These are phyloP conservation scores for Phasia obesa DNA, from an alignment of 2,888 invertebrate species.

Conservation along the genomic window DNA sequence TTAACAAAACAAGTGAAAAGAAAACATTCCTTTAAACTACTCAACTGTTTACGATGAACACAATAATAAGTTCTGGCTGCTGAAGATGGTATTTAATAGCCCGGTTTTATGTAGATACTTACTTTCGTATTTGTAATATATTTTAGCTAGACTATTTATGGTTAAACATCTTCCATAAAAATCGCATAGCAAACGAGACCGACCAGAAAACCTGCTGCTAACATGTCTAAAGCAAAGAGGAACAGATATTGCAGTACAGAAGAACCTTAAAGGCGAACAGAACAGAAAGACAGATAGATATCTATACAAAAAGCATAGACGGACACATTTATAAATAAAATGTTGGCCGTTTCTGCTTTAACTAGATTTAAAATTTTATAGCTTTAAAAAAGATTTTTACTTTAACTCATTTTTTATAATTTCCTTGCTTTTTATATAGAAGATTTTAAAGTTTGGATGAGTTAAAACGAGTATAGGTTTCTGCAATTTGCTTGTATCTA, in stretches of 20 bases:
- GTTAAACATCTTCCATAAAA: slow-evolving; percentile 31
- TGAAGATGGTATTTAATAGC: slow-evolving; percentile 37
- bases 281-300: slow-evolving; percentile 8
- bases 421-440: neutral
- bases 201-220: slow-evolving; percentile 36
- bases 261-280: slow-evolving; percentile 25
- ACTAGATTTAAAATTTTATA: slow-evolving; percentile 14
- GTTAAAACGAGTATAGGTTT: slow-evolving; percentile 37
- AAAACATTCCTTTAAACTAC: slow-evolving; percentile 16
- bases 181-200: slow-evolving; percentile 41
- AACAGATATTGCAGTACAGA: slow-evolving; percentile 7
- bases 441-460: slow-evolving; percentile 17
- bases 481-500: neutral
- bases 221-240: slow-evolving; percentile 1
- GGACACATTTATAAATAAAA: slow-evolving; percentile 24
- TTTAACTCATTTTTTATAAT: slow-evolving; percentile 4
- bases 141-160: slow-evolving; percentile 57
- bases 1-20: too few relatives aligned
- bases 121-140: slow-evolving; percentile 8
- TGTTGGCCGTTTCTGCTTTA: slow-evolving; percentile 8
- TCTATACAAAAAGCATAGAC: neutral
- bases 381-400: slow-evolving; percentile 13
- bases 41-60: slow-evolving; percentile 62
- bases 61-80: slow-evolving; percentile 69
- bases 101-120: neutral